phyloP scores from a whole-genome alignment of 2,888 invertebrate species.

The Eristalis tenax region DNA sequence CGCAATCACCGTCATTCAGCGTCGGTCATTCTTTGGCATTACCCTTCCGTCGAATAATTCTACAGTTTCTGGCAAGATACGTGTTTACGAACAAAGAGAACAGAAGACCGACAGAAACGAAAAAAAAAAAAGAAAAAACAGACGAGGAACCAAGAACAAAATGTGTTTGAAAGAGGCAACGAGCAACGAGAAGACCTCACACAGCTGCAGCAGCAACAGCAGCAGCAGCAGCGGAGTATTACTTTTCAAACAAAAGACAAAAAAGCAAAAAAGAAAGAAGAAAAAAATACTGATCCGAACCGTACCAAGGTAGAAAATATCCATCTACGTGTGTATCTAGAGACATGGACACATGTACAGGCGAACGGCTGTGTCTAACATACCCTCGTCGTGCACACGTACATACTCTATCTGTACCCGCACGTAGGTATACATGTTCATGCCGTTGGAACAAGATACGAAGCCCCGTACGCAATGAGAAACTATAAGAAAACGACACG shows the following conservation, averaged over 20 bases:
- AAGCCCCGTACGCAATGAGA: constrained; percentile 62
- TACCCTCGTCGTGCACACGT: constrained; percentile 53
- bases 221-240: constrained; percentile 51
- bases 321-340: constrained; percentile 9
- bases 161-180: constrained; percentile 49
- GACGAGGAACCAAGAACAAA: constrained; percentile 1
- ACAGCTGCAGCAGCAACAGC: constrained; percentile 54
- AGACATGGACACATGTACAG: constrained; percentile 14
- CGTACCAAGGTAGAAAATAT: constrained; percentile 40
- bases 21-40: constrained; percentile 33
- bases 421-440: constrained; percentile 12
- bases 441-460: constrained; percentile 52
- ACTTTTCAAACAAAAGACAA: constrained; percentile 69
- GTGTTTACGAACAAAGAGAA: constrained; percentile 63
- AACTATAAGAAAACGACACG: constrained; percentile 62
- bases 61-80: constrained; percentile 53
- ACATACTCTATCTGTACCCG: background rate
- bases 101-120: constrained; percentile 46
- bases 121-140: constrained; percentile 6
- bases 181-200: constrained; percentile 67
- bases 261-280: background rate
- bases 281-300: constrained; percentile 46
- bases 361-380: constrained; percentile 45
- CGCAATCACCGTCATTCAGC: constrained; percentile 33
- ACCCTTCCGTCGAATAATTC: constrained; percentile 54